Evolutionary conservation across 2,888 invertebrate species (phyloP), one percentile per base, ranked within the genome.

Genomic region (Electrophaes corylata): DNA sequence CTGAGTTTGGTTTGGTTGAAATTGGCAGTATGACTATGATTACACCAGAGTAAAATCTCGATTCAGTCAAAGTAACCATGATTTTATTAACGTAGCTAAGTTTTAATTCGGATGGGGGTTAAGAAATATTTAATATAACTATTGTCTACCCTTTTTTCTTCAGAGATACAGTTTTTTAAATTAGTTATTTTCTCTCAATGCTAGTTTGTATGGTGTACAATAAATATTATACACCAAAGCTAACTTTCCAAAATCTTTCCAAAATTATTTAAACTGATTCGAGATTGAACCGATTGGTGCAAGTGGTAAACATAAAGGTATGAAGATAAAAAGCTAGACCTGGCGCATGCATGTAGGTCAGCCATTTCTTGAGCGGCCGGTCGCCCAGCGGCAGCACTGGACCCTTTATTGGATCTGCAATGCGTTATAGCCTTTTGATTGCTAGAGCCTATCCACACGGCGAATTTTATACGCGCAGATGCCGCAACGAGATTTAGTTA

Each of bases 281-380:
- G 41, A 26, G 31, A 31, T 31, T 1, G 1, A 19, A 49, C 18
- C 5, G 2, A 8, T 19, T 10, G 23, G 19, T 62, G 46, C 33
- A 10, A 35, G 60, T n/a, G 59, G 39, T 51, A 50, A 33, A 45
- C 29, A 44, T 52, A 69, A 70, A 56, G 64, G 72, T 51, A 62
- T 83, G 83, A 81, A 82, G 78, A 85, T 73, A 76, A 85, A 85
- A 88, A 84, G 88, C 88, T 75, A 83, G 89, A 91, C 91, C 91
- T 91, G 90, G 84, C 60, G 86, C 91, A 91, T 91, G 91, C 91
- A 91, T 85, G 90, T 89, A 91, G 81, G 91, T 90, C 81, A 91
- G 86, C 91, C 91, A 91, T 78, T 91, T 91, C 90, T 88, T 91
- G 89, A 89, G 76, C 73, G 83, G 89, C 69, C 87, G 88, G 51